These are phyloP conservation scores for Sebastes minor DNA, from an alignment of 2,797 vertebrate species.

Conservation along the genomic window DNA sequence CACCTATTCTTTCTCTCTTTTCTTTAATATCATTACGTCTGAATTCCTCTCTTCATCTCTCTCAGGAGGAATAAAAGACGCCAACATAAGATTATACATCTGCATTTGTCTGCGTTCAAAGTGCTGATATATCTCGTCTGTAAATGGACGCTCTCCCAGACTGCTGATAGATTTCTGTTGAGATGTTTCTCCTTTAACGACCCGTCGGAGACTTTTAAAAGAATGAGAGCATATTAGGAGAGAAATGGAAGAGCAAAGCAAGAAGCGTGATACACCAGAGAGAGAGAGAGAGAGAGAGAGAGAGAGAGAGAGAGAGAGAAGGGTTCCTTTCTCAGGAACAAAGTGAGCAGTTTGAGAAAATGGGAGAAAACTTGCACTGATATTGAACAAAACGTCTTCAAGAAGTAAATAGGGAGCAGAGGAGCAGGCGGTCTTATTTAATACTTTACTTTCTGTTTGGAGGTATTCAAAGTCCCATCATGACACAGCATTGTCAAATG, in stretches of 20 bases:
- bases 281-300: background rate
- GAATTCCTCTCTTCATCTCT: background rate
- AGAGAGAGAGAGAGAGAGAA: background rate
- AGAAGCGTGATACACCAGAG: background rate
- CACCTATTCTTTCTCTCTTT: background rate
- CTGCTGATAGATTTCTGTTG: background rate
- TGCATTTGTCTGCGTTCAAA: background rate
- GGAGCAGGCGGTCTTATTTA: background rate
- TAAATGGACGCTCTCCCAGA: background rate
- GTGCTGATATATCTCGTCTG: background rate
- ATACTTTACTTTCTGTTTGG: background rate
- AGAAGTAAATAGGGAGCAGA: background rate
- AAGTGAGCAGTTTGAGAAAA: background rate
- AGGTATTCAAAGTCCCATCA: background rate
- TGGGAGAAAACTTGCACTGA: background rate
- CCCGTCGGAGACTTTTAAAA: slow-evolving; percentile 15
- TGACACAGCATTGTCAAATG: background rate
- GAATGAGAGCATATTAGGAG: background rate
- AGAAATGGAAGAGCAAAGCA: background rate
- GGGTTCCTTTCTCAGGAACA: background rate
- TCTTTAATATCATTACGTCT: slow-evolving; percentile 15
- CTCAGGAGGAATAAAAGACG: background rate
- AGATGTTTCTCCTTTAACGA: slow-evolving; percentile 13
- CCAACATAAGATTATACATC: background rate
- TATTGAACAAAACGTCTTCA: background rate